Evolutionary conservation across 2,888 invertebrate genomes (phyloP), one percentile per base, ranked within the genome.

Genomic region (Philereme vetulata): DNA sequence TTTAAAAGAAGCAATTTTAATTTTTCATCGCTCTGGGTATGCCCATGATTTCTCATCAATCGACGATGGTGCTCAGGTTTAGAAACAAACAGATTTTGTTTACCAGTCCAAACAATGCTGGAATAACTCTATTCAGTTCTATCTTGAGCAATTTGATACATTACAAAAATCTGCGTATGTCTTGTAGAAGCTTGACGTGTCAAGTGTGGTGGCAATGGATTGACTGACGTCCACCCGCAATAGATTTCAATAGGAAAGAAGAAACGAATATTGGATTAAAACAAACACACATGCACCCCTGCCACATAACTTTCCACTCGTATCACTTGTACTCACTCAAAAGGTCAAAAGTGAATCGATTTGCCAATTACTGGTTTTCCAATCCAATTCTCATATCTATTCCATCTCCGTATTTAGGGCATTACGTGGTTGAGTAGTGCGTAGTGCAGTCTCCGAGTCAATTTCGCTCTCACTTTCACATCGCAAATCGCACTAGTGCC

Each of bases 401-500:
- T 82, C 84, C 77, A 77, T 69, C 72, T 74, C 72, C 75, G 83
- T 82, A 82, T 87, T 88, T 88, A 83, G 87, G 83, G 78, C 81
- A 78, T 78, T 82, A 69, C 72, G 66, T 71, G 70, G 70, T 78
- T 78, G 72, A 68, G 77, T 69, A 72, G 79, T 88, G 86, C 85
- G 85, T 88, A 84, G 83, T 88, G 85, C 83, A 84, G 80, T 74
- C 81, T 72, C 82, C 78, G 86, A 85, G 88, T 83, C 85, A 88
- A 90, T 86, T 88, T 83, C 84, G 86, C 91, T 91, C 88, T 91
- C 91, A 86, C 91, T 90, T 91, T 92, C 91, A 86, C 81, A 87
- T 86, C 82, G 88, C 86, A 88, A 88, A 87, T 86, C 82, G 88
- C 86, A 88, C 87, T 83, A 88, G 85, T 84, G 77, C 76, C 73